A percentile compares a stretch with the other conserved stretches of the same genome.
phyloP scores from a whole-genome alignment of 2,113 vertebrate species.

The Oreamnos americanus region DNA sequence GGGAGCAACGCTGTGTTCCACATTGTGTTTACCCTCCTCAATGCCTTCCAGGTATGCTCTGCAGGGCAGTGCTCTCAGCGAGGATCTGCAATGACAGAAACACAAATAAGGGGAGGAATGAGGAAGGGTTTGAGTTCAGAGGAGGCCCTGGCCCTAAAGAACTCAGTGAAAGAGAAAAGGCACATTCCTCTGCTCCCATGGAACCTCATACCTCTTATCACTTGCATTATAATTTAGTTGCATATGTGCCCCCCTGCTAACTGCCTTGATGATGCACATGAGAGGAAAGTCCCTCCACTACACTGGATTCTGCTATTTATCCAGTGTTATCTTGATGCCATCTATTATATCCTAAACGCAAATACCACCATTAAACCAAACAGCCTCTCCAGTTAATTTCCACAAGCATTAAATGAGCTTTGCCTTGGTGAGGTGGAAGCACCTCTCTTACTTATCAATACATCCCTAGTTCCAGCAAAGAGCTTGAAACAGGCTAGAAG shows the following conservation, averaged over 20 bases:
- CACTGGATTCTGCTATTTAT: background rate
- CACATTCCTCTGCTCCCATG: background rate
- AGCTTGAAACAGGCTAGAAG: background rate
- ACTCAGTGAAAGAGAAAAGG: background rate
- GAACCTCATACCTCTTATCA: background rate
- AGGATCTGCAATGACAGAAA: background rate
- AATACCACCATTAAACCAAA: background rate
- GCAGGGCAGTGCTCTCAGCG: accelerated
- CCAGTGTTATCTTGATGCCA: background rate
- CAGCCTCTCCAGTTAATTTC: background rate
- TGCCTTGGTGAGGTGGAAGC: background rate
- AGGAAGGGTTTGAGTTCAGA: background rate
- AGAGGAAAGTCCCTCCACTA: background rate
- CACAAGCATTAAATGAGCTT: background rate
- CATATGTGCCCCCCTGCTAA: background rate
- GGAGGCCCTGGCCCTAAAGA: background rate
- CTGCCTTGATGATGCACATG: background rate
- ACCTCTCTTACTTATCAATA: background rate
- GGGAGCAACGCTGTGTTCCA: constrained; percentile 64
- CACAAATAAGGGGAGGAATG: constrained; percentile 28
- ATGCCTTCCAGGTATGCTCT: constrained; percentile 83
- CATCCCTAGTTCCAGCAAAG: background rate
- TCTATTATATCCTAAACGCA: background rate
- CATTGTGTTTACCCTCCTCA: constrained; percentile 80
- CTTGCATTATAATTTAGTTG: background rate